Percentiles rank a stretch among this genome's conserved stretches.
phyloP scores from a whole-genome alignment of 1,140 invertebrate species.

The Cepaea nemoralis region DNA sequence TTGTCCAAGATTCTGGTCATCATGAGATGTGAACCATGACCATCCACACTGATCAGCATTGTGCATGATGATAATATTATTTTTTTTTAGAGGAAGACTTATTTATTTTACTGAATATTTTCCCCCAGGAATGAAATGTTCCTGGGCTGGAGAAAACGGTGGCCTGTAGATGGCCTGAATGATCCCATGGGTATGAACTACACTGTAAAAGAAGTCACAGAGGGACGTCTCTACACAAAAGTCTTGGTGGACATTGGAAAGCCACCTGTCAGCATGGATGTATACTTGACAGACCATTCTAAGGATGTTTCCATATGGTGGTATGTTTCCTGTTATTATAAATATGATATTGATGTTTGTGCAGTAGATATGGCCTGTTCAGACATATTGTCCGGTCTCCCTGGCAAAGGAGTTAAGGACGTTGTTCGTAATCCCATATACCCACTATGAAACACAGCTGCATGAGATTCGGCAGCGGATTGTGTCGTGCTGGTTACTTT shows the following conservation, averaged over 20 bases:
- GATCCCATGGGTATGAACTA: constrained; percentile 73
- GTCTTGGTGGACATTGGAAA: constrained; percentile 72
- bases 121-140: constrained; percentile 58
- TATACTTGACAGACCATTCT: constrained; percentile 36
- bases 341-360: too few relatives aligned
- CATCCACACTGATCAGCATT: too few relatives aligned
- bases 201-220: constrained; percentile 59
- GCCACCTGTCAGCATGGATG: constrained; percentile 41
- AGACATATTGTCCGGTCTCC: too few relatives aligned
- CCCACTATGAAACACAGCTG: too few relatives aligned
- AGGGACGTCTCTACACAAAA: constrained; percentile 71
- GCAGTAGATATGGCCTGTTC: too few relatives aligned
- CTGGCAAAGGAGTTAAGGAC: too few relatives aligned
- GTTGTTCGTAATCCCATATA: too few relatives aligned
- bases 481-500: too few relatives aligned
- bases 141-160: constrained; percentile 61
- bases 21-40: too few relatives aligned
- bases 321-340: constrained; percentile 30
- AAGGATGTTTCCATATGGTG: constrained; percentile 48
- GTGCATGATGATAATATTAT: too few relatives aligned
- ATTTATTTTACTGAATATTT: neutral
- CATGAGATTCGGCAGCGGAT: too few relatives aligned
- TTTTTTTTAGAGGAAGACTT: neutral
- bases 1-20: too few relatives aligned
- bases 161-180: constrained; percentile 63